A percentile compares a stretch with the other conserved stretches of the same genome.
Evolutionary conservation across 2,888 invertebrate genomes (phyloP).

Genomic region (Nesidiocoris tenuis): DNA sequence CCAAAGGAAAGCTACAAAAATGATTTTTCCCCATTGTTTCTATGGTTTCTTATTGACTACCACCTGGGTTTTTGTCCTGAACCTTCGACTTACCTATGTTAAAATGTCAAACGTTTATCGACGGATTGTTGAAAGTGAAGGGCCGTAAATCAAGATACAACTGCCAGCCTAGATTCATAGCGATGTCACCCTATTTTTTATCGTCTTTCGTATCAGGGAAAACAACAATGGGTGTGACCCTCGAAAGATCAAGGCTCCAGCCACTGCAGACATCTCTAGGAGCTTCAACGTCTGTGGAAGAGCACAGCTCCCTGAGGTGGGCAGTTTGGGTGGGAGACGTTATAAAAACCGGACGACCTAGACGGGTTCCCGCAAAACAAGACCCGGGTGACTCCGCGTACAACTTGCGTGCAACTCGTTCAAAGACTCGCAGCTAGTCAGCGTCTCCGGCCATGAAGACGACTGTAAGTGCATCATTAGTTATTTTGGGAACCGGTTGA

Average conservation of each 20-base stretch:
- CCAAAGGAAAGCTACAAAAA: too few relatives aligned
- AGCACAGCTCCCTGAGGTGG: slow-evolving; percentile 16
- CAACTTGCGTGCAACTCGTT: slow-evolving; percentile 11
- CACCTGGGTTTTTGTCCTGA: too few relatives aligned
- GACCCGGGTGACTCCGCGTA: slow-evolving; percentile 1
- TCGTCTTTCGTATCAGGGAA: not conserved
- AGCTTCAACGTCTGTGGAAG: slow-evolving; percentile 1
- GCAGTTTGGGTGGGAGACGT: slow-evolving; percentile 29
- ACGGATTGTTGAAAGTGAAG: too few relatives aligned
- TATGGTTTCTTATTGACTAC: too few relatives aligned
- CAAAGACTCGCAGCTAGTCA: slow-evolving; percentile 18
- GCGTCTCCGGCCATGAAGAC: slow-evolving; percentile 38
- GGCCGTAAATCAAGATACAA: too few relatives aligned
- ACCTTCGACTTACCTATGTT: too few relatives aligned
- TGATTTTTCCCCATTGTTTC: too few relatives aligned
- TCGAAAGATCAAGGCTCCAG: slow-evolving; percentile 36
- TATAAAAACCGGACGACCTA: slow-evolving; percentile 36
- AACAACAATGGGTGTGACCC: slow-evolving; percentile 27
- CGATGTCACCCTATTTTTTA: too few relatives aligned
- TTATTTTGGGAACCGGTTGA: too few relatives aligned
- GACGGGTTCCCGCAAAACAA: slow-evolving; percentile 21
- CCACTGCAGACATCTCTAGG: slow-evolving; percentile 5
- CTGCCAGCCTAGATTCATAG: too few relatives aligned
- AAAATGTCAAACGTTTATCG: too few relatives aligned
- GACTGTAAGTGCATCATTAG: slow-evolving; percentile 18